Evolutionary conservation across 2,113 vertebrate genomes (phyloP), one percentile per base, ranked within the genome.

Genomic region (Delphinapterus leucas): DNA sequence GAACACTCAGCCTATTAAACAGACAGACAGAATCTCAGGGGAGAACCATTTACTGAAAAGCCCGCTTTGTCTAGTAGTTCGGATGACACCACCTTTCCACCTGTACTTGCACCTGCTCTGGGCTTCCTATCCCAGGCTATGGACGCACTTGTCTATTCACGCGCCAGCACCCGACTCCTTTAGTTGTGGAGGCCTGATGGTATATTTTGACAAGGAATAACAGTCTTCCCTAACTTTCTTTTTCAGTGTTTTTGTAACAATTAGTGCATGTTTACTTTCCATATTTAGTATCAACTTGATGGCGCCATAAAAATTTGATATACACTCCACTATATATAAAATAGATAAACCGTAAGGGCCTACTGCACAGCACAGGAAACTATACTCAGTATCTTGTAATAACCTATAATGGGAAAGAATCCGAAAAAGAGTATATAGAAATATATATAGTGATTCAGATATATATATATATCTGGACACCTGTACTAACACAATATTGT

Each of bases 61-160:
- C 25, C 49, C 31, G 0, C 49, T 33, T 26, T 49, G 38, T 61
- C 53, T 12, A 6, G 10, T 1, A 6, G 74, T 65, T 36, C 5
- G 36, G 31, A 5, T 8, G 49, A 21, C 1, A 4, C 60, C 26
- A 3, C 1, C 17, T n/a, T 26, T 28, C 31, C 80, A 3, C 6
- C 33, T 13, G 44, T 6, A 1, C 58, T 8, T 14, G 71, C 47
- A 11, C 21, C 44, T 28, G 21, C 8, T 79, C 61, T 18, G 41
- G 53, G 14, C 25, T 5, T 63, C 9, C 36, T 17, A 0, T 3
- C 25, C 26, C 13, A 1, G 21, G 5, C n/a, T 13, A 2, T 8
- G 65, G 60, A 26, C 61, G 25, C 1, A 15, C 23, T 23, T 53
- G 44, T 67, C 61, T 68, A 1, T 63, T 38, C 25, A 17, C 4